A percentile compares a stretch with the other conserved stretches of the same genome.
phyloP scores from a whole-genome alignment of 2,888 invertebrate genomes.

The Pimpla rufipes region DNA sequence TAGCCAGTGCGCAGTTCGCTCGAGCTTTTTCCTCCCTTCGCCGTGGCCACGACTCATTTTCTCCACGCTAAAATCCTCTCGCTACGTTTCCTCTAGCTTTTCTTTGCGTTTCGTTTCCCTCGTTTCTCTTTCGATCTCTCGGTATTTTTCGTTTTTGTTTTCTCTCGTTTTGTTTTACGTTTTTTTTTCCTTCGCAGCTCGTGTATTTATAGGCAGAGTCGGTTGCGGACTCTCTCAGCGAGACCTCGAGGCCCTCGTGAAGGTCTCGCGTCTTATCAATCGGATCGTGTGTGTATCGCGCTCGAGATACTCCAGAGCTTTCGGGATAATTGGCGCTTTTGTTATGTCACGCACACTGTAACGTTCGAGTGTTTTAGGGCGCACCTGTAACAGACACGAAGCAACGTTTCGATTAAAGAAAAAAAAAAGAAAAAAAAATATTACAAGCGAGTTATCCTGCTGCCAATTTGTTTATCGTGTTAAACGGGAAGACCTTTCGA shows the following conservation, averaged over 20 bases:
- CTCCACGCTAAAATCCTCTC: slow-evolving; percentile 24
- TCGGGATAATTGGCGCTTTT: slow-evolving; percentile 76
- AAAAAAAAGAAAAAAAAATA: slow-evolving; percentile 51
- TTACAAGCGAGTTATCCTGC: slow-evolving; percentile 20
- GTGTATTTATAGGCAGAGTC: slow-evolving; percentile 29
- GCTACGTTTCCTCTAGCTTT: neutral
- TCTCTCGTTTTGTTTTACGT: slow-evolving; percentile 37
- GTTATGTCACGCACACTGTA: slow-evolving; percentile 77
- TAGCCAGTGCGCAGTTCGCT: slow-evolving; percentile 23
- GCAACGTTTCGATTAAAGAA: slow-evolving; percentile 69
- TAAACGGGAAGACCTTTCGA: slow-evolving; percentile 11
- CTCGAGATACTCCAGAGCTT: slow-evolving; percentile 77
- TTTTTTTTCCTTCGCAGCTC: slow-evolving; percentile 29
- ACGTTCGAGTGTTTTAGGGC: slow-evolving; percentile 80
- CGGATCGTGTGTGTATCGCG: slow-evolving; percentile 72
- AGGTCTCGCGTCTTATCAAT: slow-evolving; percentile 33
- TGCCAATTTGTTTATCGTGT: slow-evolving; percentile 18
- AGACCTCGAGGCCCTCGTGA: slow-evolving; percentile 26
- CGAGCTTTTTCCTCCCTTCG: slow-evolving; percentile 40
- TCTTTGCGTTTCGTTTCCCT: slow-evolving; percentile 27
- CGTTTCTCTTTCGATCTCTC: slow-evolving; percentile 21
- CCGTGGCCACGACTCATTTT: slow-evolving; percentile 33
- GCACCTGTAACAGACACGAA: slow-evolving; percentile 82
- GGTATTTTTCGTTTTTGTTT: slow-evolving; percentile 39
- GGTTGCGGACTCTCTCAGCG: slow-evolving; percentile 27